Base-by-base conservation (phyloP, 2,113 vertebrate species). In the Ictidomys tridecemlineatus region DNA sequence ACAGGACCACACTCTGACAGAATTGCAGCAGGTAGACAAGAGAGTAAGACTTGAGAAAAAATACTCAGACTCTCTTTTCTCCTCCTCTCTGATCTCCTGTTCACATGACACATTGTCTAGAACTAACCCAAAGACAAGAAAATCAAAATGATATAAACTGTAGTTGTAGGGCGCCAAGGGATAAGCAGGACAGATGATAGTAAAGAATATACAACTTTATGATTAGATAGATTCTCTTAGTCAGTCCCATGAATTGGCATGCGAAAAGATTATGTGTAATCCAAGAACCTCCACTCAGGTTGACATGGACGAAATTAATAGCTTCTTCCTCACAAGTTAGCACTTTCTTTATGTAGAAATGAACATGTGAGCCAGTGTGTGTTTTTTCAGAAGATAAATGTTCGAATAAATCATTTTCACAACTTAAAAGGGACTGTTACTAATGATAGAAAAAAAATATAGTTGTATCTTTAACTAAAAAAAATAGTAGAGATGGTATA, bases 381-480 rank as follows among this genome's bases (percentile, higher is more conserved):
- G 37, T 42, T 90, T 72, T 84, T 61, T 48, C 5, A 92, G 39
- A 92, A 96, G 63, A 74, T 58, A 56, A 30, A 74, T 63, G 32
- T 7, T 78, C 24, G 42, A 72, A 65, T 89, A 14, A 90, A 85
- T 74, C 69, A 63, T 58, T 94, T 45, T 94, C 7, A 78, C 5
- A 70, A 79, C 67, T 83, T 85, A 69, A 94, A 96, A 86, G 48
- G 5, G 1, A 69, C 5, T 65, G 3, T 73, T 70, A 87, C 13
- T 24, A 39, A 77, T 20, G 1, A 2, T 32, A 51, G 26, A 86
- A 89, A 63, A n/a, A 63, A 53, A 51, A 42, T 85, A 24, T 80
- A 82, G n/a, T 42, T 78, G 11, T 72, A 83, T 69, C 20, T 92
- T 85, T 95, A 18, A 74, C 32, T 86, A 95, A 93, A 7, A 14